Conservation (phyloP, 2,888 invertebrate species). For the Galerucella nymphaeae region DNA sequence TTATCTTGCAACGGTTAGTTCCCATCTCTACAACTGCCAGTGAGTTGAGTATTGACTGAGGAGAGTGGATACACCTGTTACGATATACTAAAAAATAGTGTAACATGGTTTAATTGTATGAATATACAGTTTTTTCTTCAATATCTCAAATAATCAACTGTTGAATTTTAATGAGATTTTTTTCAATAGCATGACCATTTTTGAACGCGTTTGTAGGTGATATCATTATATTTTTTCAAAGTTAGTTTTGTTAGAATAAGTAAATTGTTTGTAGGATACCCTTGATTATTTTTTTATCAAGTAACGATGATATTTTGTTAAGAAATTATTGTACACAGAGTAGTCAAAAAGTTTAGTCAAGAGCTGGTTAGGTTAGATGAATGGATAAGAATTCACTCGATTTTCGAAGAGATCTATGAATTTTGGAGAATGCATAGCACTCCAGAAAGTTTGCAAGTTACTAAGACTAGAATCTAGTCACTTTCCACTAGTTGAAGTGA, state of each 20-base stretch:
- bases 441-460: no score
- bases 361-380: no score
- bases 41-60: conserved; percentile 20
- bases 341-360: no score
- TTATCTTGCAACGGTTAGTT: conserved; percentile 1
- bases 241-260: not conserved
- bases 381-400: no score
- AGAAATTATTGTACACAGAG: no score
- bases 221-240: not conserved
- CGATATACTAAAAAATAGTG: conserved; percentile 24
- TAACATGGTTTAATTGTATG: conserved; percentile 18
- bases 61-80: conserved; percentile 38
- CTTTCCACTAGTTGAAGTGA: no score
- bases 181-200: not conserved
- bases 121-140: conserved; percentile 13
- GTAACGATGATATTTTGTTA: no score
- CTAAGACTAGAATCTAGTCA: no score
- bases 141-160: conserved; percentile 6
- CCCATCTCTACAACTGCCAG: conserved; percentile 18
- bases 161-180: conserved; percentile 16
- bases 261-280: no score
- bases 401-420: no score
- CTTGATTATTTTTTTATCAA: no score
- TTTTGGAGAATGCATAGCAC: no score
- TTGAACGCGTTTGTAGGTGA: not conserved